These are phyloP conservation scores for Temnothorax longispinosus DNA, from an alignment of 1,140 invertebrate species.

Conservation along the genomic window DNA sequence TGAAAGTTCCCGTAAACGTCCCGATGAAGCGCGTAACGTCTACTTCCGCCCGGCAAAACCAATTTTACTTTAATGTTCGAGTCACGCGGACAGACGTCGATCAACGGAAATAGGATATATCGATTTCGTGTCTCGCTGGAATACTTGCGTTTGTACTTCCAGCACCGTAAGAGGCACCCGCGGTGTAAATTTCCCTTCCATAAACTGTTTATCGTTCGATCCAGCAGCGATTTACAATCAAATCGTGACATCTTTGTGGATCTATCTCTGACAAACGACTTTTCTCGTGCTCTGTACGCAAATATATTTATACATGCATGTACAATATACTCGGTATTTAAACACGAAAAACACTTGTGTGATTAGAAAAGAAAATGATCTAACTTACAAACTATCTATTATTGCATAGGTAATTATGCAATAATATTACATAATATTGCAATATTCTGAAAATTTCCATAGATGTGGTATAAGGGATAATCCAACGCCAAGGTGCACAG, in stretches of 20 bases:
- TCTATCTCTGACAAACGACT: not conserved
- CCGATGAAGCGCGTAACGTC: constrained; percentile 37
- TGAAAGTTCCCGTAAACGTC: constrained; percentile 15
- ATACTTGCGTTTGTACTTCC: not conserved
- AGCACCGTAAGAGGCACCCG: not conserved
- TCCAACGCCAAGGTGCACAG: not conserved
- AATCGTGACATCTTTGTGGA: not conserved
- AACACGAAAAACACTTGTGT: not conserved
- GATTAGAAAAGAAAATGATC: too few relatives aligned
- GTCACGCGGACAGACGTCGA: constrained; percentile 29
- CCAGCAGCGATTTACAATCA: not conserved
- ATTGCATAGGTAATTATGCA: too few relatives aligned
- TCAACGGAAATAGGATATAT: constrained; percentile 41
- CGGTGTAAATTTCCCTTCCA: not conserved
- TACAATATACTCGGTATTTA: not conserved
- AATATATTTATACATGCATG: not conserved
- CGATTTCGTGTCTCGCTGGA: constrained; percentile 7
- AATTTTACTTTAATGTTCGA: constrained; percentile 45
- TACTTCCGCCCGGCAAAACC: constrained; percentile 15
- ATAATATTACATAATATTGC: not conserved
- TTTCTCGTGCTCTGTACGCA: not conserved
- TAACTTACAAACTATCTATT: too few relatives aligned
- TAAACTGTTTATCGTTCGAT: not conserved
- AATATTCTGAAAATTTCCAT: not conserved
- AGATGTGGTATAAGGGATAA: not conserved